Conservation (phyloP, 2,888 invertebrate species). For the Cheilosia vulpina region DNA sequence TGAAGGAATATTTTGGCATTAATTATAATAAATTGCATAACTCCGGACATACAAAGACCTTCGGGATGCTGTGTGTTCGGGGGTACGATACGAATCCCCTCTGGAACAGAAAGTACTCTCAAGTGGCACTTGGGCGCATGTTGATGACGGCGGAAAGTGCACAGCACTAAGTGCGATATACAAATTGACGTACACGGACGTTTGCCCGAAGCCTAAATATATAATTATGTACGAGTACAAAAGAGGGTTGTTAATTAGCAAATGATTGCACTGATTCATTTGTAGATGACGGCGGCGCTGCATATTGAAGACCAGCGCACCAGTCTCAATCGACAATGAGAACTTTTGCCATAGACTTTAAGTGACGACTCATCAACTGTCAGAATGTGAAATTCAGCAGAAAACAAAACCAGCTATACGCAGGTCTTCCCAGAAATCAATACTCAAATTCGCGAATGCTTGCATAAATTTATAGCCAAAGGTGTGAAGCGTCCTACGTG, state of each 20-base stretch:
- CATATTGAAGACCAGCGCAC: neutral
- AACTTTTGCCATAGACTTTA: neutral
- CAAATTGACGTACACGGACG: constrained; percentile 57
- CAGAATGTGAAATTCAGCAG: constrained; percentile 32
- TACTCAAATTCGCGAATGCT: constrained; percentile 64
- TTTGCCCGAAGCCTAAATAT: neutral
- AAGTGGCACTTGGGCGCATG: constrained; percentile 55
- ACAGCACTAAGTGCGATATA: constrained; percentile 52
- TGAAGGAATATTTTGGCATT: constrained; percentile 59
- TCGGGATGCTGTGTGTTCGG: neutral
- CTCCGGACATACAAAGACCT: constrained; percentile 3
- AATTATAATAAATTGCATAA: constrained; percentile 69
- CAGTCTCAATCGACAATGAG: too few species aligned
- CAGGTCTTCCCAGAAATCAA: constrained; percentile 71
- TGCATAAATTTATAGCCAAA: constrained; percentile 63
- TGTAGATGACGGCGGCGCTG: neutral
- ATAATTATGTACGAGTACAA: too few species aligned
- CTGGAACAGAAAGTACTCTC: constrained; percentile 41
- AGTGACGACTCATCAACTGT: constrained; percentile 26
- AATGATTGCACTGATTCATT: constrained; percentile 40
- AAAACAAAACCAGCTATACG: constrained; percentile 44
- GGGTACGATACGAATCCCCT: constrained; percentile 10
- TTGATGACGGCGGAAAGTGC: constrained; percentile 40
- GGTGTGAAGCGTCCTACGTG: constrained; percentile 73
- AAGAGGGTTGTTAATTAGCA: constrained; percentile 53